A percentile compares a stretch with the other conserved stretches of the same genome.
Evolutionary conservation across 2,113 vertebrate species (phyloP).

Genomic region (Dasyurus viverrinus): DNA sequence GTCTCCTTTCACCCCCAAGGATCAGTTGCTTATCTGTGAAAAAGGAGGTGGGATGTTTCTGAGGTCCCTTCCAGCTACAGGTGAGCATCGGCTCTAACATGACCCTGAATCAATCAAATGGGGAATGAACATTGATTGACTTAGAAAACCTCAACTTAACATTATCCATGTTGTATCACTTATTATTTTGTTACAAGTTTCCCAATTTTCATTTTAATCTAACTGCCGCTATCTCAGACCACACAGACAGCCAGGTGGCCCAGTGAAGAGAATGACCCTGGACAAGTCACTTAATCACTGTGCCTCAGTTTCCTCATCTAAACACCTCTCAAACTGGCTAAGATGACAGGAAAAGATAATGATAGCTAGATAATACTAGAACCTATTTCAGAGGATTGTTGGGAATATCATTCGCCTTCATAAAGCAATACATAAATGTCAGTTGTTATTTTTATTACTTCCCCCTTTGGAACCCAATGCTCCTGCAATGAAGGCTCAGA

Average conservation of each 20-base stretch:
- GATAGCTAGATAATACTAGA: not conserved
- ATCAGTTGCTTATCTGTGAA: not conserved
- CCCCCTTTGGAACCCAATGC: not conserved
- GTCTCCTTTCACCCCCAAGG: not conserved
- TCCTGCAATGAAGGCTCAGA: not conserved
- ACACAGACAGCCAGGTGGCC: not conserved
- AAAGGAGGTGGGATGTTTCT: not conserved
- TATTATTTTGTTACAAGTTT: not conserved
- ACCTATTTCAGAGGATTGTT: not conserved
- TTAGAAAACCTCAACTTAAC: not conserved
- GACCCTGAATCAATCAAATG: not conserved
- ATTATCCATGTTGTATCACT: not conserved
- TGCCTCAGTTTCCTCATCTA: too few relatives aligned
- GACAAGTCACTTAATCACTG: too few relatives aligned
- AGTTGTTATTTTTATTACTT: not conserved
- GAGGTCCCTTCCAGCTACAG: not conserved
- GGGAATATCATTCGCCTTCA: not conserved
- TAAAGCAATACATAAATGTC: not conserved
- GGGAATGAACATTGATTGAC: not conserved
- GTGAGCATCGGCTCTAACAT: not conserved
- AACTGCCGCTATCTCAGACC: not conserved
- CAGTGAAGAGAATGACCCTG: not conserved
- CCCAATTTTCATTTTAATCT: not conserved
- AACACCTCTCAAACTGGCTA: too few relatives aligned
- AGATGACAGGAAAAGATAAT: too few relatives aligned